Evolutionary conservation across 2,797 vertebrate species (phyloP).

Genomic region (Notolabrus celidotus): DNA sequence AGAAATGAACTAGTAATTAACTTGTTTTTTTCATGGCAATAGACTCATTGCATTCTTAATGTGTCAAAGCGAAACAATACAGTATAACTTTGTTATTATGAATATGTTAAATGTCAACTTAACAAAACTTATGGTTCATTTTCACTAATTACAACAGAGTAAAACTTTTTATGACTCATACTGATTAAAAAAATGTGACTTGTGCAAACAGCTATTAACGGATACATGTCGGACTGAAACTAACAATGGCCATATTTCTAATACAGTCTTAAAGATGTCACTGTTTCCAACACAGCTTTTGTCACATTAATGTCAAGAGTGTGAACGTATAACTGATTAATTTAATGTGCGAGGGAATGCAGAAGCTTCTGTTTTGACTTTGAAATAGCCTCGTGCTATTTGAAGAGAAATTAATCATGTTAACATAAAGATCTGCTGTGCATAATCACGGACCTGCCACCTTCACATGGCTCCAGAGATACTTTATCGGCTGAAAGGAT

Average conservation of each 20-base stretch:
- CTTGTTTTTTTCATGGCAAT: too few species aligned
- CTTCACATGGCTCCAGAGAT: conserved; percentile 27
- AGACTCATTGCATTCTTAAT: too few species aligned
- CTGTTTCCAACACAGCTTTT: background rate
- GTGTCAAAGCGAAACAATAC: too few species aligned
- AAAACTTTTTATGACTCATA: too few species aligned
- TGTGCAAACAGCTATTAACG: too few species aligned
- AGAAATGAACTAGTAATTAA: too few species aligned
- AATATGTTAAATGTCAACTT: too few species aligned
- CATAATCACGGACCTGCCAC: conserved; percentile 26
- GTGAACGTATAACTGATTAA: background rate
- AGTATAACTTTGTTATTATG: conserved; percentile 6
- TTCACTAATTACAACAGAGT: too few species aligned
- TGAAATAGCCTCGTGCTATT: background rate
- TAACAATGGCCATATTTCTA: too few species aligned
- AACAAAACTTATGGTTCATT: too few species aligned
- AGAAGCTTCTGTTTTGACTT: conserved; percentile 5
- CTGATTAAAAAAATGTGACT: too few species aligned
- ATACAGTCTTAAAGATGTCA: background rate
- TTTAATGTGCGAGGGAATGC: background rate
- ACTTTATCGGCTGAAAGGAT: conserved; percentile 41
- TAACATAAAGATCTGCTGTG: background rate
- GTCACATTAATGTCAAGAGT: background rate
- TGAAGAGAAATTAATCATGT: conserved; percentile 20
- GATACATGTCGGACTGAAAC: too few species aligned